A percentile compares a stretch with the other conserved stretches of the same genome.
Evolutionary conservation across 2,113 vertebrate genomes (phyloP).

Genomic region (Oryzias woworae): DNA sequence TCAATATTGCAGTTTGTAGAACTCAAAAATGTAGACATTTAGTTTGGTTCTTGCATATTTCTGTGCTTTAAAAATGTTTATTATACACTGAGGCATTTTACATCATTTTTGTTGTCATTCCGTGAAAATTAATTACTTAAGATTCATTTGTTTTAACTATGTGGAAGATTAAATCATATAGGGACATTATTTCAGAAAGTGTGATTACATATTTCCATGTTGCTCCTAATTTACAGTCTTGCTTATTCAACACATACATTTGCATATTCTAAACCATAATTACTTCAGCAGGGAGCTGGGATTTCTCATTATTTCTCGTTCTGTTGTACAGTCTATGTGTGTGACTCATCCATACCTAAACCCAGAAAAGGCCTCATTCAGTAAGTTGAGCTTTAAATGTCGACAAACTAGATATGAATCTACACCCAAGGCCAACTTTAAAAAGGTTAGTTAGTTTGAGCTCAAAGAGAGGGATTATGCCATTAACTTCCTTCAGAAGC

Average conservation of each 20-base stretch:
- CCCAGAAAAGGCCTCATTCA: no score
- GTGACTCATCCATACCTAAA: slow-evolving; percentile 4
- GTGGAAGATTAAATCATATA: slow-evolving; percentile 23
- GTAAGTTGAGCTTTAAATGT: no score
- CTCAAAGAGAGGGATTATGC: no score
- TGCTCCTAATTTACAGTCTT: slow-evolving; percentile 24
- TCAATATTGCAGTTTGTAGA: no score
- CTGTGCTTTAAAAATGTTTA: neutral
- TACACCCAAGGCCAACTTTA: no score
- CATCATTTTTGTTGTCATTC: neutral
- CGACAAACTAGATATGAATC: no score
- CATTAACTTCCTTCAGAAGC: no score
- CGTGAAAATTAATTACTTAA: slow-evolving; percentile 39
- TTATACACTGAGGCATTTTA: neutral
- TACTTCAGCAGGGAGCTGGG: slow-evolving; percentile 8
- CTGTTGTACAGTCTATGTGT: slow-evolving; percentile 16
- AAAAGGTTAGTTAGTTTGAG: no score
- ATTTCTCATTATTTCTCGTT: slow-evolving; percentile 28
- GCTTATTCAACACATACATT: slow-evolving; percentile 41
- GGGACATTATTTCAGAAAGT: slow-evolving; percentile 26
- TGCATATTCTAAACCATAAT: slow-evolving; percentile 19
- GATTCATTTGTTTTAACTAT: slow-evolving; percentile 33
- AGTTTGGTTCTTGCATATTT: neutral
- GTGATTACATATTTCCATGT: slow-evolving; percentile 36
- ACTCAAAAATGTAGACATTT: no score